Percentiles rank a stretch among this genome's conserved stretches.
Evolutionary conservation across 1,140 invertebrate genomes (phyloP).

Genomic region (Pygmarrhopalites habei): DNA sequence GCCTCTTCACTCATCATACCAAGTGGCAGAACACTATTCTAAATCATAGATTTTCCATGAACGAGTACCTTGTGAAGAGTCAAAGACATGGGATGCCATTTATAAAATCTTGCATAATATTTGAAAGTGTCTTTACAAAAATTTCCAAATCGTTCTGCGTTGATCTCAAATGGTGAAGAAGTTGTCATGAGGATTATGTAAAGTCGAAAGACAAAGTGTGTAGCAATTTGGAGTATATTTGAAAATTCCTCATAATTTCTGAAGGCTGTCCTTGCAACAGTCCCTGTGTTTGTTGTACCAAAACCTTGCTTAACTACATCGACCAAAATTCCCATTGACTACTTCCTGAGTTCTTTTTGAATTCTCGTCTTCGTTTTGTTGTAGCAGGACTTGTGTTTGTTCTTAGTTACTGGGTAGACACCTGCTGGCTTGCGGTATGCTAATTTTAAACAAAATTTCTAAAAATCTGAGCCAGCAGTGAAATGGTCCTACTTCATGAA

Average conservation of each 20-base stretch:
- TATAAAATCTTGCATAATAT: conserved; percentile 10
- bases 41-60: neutral
- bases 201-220: neutral
- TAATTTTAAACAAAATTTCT: neutral
- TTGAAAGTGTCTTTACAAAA: conserved; percentile 1
- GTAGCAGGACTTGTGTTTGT: neutral
- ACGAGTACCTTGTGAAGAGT: conserved; percentile 22
- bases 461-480: conserved; percentile 1
- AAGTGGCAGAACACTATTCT: neutral
- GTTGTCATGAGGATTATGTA: conserved; percentile 2
- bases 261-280: conserved; percentile 17
- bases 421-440: neutral
- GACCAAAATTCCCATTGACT: conserved; percentile 12
- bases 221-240: conserved; percentile 3
- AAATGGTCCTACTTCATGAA: conserved; percentile 5
- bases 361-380: neutral
- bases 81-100: conserved; percentile 6
- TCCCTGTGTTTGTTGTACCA: conserved; percentile 22
- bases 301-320: no score
- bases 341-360: conserved; percentile 2
- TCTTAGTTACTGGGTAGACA: neutral
- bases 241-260: conserved; percentile 9
- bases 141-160: conserved; percentile 2
- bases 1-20: neutral
- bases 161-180: conserved; percentile 6